phyloP scores from a whole-genome alignment of 2,888 invertebrate species.

The Argyresthia goedartella region DNA sequence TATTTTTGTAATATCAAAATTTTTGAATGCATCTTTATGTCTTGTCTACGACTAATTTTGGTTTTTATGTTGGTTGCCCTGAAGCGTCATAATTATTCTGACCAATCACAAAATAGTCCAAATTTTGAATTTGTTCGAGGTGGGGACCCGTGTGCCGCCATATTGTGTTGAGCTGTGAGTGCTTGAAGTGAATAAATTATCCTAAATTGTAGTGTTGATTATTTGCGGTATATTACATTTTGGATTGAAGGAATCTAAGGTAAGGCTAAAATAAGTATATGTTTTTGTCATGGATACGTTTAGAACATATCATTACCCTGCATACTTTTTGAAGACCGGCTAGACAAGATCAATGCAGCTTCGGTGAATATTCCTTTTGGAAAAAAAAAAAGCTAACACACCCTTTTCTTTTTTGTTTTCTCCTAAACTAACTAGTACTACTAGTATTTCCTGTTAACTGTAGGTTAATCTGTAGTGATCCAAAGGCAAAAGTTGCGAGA shows the following conservation, averaged over 20 bases:
- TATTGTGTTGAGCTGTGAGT: constrained; percentile 66
- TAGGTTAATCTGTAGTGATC: too few relatives aligned
- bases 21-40: constrained; percentile 4
- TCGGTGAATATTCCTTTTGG: constrained; percentile 4
- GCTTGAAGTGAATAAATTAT: constrained; percentile 50
- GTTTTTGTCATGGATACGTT: constrained; percentile 47
- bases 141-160: constrained; percentile 67
- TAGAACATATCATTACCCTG: constrained; percentile 15
- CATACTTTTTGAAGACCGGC: constrained; percentile 24
- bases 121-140: constrained; percentile 62
- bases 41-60: constrained; percentile 7
- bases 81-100: constrained; percentile 46
- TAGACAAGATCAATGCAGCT: constrained; percentile 14
- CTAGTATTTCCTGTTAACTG: too few relatives aligned
- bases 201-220: constrained; percentile 51
- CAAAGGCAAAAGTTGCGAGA: too few relatives aligned
- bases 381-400: neutral
- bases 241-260: constrained; percentile 55
- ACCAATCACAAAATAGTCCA: constrained; percentile 49
- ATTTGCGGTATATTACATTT: constrained; percentile 38
- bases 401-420: neutral
- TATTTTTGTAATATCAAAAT: neutral
- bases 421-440: neutral
- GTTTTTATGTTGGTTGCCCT: constrained; percentile 30
- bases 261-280: constrained; percentile 40